A percentile compares a stretch with the other conserved stretches of the same genome.
Conservation (phyloP, 2,888 invertebrate genomes). For the Mycogona germanica region DNA sequence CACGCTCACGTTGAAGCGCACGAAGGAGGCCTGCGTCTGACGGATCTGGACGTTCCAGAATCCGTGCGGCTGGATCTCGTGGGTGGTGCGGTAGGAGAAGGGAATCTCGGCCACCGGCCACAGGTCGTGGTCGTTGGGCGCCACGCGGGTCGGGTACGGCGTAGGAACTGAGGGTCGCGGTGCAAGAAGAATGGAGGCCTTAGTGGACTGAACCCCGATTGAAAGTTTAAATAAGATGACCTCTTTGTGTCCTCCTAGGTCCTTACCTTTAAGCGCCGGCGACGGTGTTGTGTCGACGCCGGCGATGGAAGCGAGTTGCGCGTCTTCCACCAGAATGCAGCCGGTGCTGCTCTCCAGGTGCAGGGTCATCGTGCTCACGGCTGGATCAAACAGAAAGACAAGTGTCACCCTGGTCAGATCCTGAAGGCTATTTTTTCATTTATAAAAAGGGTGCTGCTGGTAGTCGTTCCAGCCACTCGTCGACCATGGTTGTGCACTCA, state of each 20-base stretch:
- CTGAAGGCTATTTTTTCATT: too few species aligned
- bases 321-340: conserved; percentile 18
- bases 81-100: conserved; percentile 71
- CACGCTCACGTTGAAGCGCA: conserved; percentile 88
- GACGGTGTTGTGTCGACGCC: conserved; percentile 16
- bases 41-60: conserved; percentile 98
- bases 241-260: not conserved
- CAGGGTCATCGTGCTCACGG: conserved; percentile 23
- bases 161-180: conserved; percentile 18
- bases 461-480: too few species aligned
- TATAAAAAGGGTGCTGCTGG: too few species aligned
- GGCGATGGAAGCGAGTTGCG: conserved; percentile 17
- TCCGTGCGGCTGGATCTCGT: conserved; percentile 83
- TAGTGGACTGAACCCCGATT: not conserved
- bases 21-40: conserved; percentile 84
- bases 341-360: conserved; percentile 26
- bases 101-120: conserved; percentile 29
- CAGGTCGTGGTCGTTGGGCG: conserved; percentile 20
- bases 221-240: not conserved
- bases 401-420: too few species aligned
- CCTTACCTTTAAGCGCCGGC: conserved; percentile 19
- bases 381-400: conserved; percentile 22
- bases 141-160: conserved; percentile 19
- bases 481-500: conserved; percentile 36
- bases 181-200: too few species aligned